Percentiles rank a stretch among this genome's conserved stretches.
Evolutionary conservation across 2,113 vertebrate genomes (phyloP).

Genomic region (Falcunculus frontatus): DNA sequence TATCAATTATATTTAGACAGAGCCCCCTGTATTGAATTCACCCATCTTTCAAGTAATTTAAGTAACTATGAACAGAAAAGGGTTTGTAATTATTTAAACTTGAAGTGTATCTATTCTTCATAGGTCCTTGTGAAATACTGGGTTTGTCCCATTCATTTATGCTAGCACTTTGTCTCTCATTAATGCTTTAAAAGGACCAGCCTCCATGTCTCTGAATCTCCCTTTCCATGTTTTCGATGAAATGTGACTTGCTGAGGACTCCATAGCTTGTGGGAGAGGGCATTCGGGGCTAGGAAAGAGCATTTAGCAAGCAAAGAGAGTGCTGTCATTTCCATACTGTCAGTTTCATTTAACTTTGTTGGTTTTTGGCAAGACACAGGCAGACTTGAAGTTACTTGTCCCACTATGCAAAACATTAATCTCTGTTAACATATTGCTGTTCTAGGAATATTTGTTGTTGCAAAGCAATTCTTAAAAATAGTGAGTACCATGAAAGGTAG

Average conservation of each 20-base stretch:
- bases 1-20: neutral
- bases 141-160: neutral
- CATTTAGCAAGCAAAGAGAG: neutral
- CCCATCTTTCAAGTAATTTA: neutral
- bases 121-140: neutral
- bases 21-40: neutral
- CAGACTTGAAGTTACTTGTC: neutral
- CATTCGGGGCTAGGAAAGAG: neutral
- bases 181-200: neutral
- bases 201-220: neutral
- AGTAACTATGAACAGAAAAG: neutral
- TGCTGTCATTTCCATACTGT: neutral
- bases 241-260: neutral
- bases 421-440: neutral
- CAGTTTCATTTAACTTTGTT: neutral
- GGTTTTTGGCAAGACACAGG: neutral
- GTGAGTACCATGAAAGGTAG: neutral
- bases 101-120: neutral
- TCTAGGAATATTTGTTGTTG: neutral
- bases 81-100: neutral
- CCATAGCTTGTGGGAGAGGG: neutral
- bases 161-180: neutral
- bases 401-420: neutral
- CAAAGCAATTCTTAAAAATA: neutral
- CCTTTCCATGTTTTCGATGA: neutral